Conservation (phyloP, 2,113 vertebrate genomes). For the Pica pica region DNA sequence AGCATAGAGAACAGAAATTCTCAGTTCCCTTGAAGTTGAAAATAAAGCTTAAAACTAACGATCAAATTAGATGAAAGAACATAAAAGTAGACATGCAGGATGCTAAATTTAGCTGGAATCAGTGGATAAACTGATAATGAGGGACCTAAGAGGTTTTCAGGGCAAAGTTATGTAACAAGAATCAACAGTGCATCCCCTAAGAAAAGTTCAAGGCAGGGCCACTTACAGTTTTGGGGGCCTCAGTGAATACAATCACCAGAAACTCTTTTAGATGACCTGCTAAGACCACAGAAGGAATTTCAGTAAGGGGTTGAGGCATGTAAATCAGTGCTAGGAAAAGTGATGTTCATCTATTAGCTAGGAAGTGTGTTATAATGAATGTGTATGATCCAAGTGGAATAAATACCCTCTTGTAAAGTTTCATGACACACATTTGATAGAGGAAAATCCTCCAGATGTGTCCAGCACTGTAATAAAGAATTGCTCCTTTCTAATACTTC, state of each 20-base stretch:
- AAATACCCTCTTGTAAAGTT: not conserved
- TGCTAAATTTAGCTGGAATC: not conserved
- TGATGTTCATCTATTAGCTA: not conserved
- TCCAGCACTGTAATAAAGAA: accelerated
- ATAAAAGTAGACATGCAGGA: not conserved
- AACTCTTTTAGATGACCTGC: not conserved
- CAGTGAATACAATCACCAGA: not conserved
- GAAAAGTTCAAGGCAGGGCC: not conserved
- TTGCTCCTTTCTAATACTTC: not conserved
- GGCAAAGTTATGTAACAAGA: not conserved
- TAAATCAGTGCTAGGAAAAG: not conserved
- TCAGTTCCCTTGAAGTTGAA: not conserved
- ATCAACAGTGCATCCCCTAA: not conserved
- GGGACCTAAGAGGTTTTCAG: not conserved
- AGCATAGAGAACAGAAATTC: not conserved
- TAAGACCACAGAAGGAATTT: not conserved
- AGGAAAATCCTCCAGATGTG: not conserved
- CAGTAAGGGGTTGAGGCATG: too few species aligned
- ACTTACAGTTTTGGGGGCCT: not conserved
- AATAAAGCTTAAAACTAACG: not conserved
- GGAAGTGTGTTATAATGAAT: not conserved
- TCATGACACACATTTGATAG: not conserved
- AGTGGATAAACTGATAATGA: not conserved
- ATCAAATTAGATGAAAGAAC: not conserved
- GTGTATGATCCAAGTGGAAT: too few species aligned